Evolutionary conservation across 2,888 invertebrate species (phyloP).

Genomic region (Hesperia comma): DNA sequence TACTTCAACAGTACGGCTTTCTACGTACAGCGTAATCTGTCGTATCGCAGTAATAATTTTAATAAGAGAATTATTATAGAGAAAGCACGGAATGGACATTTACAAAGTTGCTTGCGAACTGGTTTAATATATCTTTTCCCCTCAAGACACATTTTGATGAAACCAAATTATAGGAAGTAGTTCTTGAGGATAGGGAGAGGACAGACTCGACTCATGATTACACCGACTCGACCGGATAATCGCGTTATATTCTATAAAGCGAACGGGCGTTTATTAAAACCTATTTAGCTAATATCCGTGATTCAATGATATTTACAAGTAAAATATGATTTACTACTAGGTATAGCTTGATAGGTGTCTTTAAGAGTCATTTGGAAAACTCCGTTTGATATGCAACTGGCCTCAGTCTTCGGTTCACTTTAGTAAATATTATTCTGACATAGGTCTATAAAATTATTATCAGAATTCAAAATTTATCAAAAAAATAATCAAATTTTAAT

Average conservation of each 20-base stretch:
- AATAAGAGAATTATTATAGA: constrained; percentile 44
- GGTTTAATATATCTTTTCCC: constrained; percentile 52
- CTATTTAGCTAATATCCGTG: constrained; percentile 55
- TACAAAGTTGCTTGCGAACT: constrained; percentile 50
- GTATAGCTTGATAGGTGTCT: constrained; percentile 8
- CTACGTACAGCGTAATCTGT: constrained; percentile 19
- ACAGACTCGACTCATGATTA: constrained; percentile 47
- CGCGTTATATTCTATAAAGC: constrained; percentile 57
- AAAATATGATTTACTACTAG: constrained; percentile 38
- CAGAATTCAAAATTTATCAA: too few species aligned
- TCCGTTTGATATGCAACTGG: neutral
- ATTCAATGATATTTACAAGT: constrained; percentile 40
- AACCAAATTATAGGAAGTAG: constrained; percentile 66
- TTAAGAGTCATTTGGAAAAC: constrained; percentile 8
- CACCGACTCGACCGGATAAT: constrained; percentile 53
- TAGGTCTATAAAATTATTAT: too few species aligned
- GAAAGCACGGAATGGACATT: constrained; percentile 57
- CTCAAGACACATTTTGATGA: constrained; percentile 55
- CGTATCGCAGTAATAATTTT: constrained; percentile 29
- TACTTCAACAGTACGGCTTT: constrained; percentile 19
- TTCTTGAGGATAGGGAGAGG: constrained; percentile 44
- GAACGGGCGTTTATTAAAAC: constrained; percentile 48
- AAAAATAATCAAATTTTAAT: too few species aligned
- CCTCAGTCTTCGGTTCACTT: neutral
- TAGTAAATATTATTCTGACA: neutral